phyloP scores from a whole-genome alignment of 2,113 vertebrate species.

The Anolis carolinensis region DNA sequence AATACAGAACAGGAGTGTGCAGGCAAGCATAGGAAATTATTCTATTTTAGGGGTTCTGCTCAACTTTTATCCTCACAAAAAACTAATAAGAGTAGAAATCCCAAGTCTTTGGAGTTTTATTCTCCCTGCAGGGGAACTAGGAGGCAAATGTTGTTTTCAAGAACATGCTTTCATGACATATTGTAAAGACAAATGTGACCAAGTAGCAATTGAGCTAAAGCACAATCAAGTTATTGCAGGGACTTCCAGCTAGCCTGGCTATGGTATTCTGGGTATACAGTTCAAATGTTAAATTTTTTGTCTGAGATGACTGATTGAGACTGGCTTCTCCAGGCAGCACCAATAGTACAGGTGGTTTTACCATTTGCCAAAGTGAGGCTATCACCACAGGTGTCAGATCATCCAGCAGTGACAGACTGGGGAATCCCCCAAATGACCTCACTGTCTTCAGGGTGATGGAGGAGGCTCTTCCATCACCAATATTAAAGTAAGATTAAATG shows the following conservation, averaged over 20 bases:
- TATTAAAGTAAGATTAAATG: background rate
- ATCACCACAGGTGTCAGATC: background rate
- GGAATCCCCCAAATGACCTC: background rate
- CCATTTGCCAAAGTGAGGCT: background rate
- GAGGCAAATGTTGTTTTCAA: background rate
- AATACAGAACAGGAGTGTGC: background rate
- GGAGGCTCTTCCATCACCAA: background rate
- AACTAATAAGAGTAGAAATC: background rate
- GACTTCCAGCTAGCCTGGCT: background rate
- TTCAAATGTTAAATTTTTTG: background rate
- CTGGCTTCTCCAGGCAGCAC: background rate
- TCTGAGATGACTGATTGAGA: too few species aligned
- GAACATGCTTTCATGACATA: background rate
- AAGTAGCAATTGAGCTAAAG: background rate
- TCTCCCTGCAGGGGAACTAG: background rate
- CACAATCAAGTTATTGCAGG: background rate
- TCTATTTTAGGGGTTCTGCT: background rate
- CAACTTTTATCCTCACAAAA: background rate
- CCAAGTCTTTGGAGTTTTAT: background rate
- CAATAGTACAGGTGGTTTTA: background rate
- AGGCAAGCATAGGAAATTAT: fast-evolving
- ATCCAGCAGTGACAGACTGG: too few species aligned
- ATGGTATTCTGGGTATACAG: background rate
- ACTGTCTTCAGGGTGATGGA: background rate
- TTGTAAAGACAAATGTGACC: background rate